Conservation (phyloP, 2,888 invertebrate species). For the Amphipyra tragopoginis region DNA sequence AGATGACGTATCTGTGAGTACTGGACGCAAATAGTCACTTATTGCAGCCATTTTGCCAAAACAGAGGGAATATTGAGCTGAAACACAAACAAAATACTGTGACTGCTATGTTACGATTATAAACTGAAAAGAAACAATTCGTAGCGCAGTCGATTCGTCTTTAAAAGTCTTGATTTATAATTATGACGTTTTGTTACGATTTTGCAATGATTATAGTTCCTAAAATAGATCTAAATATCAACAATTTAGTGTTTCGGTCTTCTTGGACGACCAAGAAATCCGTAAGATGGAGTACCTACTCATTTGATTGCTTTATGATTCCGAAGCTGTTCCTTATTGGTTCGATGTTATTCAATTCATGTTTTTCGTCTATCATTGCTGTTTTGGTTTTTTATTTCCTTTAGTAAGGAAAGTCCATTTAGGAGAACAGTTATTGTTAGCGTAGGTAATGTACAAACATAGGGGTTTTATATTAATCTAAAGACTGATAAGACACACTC, state of each 20-base stretch:
- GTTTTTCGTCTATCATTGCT: not conserved
- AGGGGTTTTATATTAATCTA: too few species aligned
- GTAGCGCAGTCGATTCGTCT: conserved; percentile 2
- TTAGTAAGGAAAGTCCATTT: too few species aligned
- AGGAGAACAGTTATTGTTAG: too few species aligned
- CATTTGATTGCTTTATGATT: conserved; percentile 23
- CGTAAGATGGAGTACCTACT: conserved; percentile 22
- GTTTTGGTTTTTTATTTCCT: not conserved
- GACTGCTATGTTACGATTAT: not conserved
- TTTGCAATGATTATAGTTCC: conserved; percentile 12
- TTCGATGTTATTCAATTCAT: not conserved
- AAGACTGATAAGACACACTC: too few species aligned
- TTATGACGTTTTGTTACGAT: conserved; percentile 16
- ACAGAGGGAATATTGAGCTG: conserved; percentile 11
- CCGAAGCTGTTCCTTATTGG: conserved; percentile 25
- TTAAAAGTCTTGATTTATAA: conserved; percentile 13
- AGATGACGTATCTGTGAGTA: conserved; percentile 36
- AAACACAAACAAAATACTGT: conserved; percentile 19
- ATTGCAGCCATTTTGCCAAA: conserved; percentile 21
- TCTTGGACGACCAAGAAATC: conserved; percentile 10
- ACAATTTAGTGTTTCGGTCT: conserved; percentile 24
- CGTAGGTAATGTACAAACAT: too few species aligned
- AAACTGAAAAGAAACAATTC: conserved; percentile 1
- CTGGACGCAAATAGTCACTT: conserved; percentile 32
- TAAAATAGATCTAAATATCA: conserved; percentile 38